Conservation (phyloP, 2,113 vertebrate species). For the Oceanodroma tethys region DNA sequence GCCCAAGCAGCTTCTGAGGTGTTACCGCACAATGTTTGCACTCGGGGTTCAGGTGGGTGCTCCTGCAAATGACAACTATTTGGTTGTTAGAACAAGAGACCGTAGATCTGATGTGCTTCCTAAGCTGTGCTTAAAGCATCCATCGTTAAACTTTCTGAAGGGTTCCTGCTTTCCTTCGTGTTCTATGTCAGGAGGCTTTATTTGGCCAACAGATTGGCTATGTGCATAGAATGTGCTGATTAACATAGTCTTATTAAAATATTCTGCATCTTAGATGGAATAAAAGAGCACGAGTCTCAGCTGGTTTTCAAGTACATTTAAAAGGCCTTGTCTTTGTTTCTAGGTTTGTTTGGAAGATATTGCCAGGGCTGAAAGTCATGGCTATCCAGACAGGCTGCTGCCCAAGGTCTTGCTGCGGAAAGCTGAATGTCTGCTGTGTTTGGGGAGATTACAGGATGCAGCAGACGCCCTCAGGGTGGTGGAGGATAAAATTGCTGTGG, state of each 20-base stretch:
- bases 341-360: conserved; percentile 89
- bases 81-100: neutral
- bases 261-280: neutral
- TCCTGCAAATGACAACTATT: rapidly evolving
- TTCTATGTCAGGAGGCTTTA: neutral
- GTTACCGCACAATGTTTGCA: rapidly evolving
- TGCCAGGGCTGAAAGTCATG: conserved; percentile 72
- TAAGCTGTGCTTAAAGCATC: neutral
- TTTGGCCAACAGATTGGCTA: neutral
- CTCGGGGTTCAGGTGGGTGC: rapidly evolving
- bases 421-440: conserved; percentile 75
- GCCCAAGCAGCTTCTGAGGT: neutral
- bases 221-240: neutral
- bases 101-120: neutral
- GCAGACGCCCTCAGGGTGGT: neutral
- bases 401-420: conserved; percentile 83
- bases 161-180: neutral
- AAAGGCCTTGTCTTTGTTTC: neutral
- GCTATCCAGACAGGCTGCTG: conserved; percentile 81
- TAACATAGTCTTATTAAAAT: neutral
- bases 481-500: conserved; percentile 14
- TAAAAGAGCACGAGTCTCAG: rapidly evolving
- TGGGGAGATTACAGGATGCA: conserved; percentile 62
- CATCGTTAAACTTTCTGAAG: rapidly evolving
- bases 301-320: neutral